A percentile compares a stretch with the other conserved stretches of the same genome.
Conservation (phyloP, 1,140 invertebrate genomes). For the Globodera rostochiensis region DNA sequence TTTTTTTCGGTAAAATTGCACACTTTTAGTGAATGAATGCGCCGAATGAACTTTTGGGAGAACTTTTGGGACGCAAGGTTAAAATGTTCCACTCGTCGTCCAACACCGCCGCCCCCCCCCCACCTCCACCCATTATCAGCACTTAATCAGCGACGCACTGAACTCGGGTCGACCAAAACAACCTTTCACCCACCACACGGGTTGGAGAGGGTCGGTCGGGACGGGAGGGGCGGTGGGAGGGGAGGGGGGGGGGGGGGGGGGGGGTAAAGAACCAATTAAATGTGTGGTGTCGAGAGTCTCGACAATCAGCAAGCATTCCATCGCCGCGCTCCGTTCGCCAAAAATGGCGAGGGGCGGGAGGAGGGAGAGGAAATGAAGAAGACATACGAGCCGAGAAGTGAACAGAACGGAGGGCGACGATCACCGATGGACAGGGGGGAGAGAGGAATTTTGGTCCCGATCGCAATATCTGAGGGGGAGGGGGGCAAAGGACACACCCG, state of each 20-base stretch:
- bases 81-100: not conserved
- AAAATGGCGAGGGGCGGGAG: not conserved
- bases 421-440: not conserved
- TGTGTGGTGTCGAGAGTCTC: not conserved
- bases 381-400: not conserved
- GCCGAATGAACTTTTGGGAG: not conserved
- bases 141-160: not conserved
- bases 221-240: too few species aligned
- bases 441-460: not conserved
- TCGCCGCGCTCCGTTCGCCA: not conserved
- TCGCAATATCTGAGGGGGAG: too few species aligned
- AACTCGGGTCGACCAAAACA: not conserved
- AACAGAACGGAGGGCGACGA: not conserved
- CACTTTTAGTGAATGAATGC: not conserved
- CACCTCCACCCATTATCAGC: not conserved
- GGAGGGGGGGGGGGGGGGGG: too few species aligned
- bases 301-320: not conserved
- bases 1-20: not conserved
- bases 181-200: not conserved
- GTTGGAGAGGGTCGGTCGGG: not conserved
- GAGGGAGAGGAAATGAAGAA: not conserved
- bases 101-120: not conserved
- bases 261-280: not conserved
- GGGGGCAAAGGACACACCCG: not conserved
- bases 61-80: not conserved